Evolutionary conservation across 35 echinoderm and acorn worm species (phyloP).

Genomic region (Hemicentrotus pulcherrimus): DNA sequence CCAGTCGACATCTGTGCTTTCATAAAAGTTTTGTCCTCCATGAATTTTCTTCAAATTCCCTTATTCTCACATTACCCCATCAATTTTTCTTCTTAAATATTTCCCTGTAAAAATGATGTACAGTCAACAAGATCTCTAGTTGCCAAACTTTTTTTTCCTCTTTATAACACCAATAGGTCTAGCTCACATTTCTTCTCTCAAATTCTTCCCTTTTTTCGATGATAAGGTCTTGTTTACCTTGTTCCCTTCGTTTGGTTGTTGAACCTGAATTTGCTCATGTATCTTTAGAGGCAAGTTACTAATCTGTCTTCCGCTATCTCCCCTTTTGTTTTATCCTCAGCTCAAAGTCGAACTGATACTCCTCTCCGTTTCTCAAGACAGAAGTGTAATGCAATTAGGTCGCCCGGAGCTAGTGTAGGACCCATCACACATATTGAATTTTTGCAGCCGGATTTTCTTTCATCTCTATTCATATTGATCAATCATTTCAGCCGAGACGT

Average conservation of each 20-base stretch:
- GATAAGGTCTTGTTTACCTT: not conserved
- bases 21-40: not conserved
- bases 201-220: not conserved
- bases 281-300: not conserved
- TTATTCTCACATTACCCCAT: not conserved
- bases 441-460: not conserved
- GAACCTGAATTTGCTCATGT: not conserved
- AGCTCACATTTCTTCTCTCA: not conserved
- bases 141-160: not conserved
- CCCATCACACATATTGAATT: constrained; percentile 18
- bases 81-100: not conserved
- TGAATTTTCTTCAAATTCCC: not conserved
- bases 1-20: not conserved
- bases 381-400: not conserved
- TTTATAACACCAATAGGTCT: not conserved
- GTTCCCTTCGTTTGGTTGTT: not conserved
- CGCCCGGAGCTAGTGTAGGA: not conserved
- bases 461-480: not conserved
- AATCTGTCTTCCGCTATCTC: not conserved
- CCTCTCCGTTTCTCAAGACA: not conserved
- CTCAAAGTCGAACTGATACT: not conserved
- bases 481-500: not conserved
- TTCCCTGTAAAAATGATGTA: not conserved
- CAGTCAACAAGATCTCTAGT: not conserved
- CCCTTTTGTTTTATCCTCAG: not conserved